Conservation (phyloP, 2,888 invertebrate species). For the Ectobius pallidus region DNA sequence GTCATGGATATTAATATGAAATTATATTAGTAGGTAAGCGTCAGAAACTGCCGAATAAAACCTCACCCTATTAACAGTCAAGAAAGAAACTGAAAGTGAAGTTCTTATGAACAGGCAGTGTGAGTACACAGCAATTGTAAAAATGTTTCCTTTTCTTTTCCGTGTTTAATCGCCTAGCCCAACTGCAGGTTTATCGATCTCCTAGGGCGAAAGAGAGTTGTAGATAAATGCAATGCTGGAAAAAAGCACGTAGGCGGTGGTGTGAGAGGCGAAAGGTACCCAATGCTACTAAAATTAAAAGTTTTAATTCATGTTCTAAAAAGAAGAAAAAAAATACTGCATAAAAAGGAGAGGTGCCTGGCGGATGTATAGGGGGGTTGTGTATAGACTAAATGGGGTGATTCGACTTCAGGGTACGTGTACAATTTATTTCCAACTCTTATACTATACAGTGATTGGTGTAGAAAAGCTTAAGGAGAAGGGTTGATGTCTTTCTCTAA, state of each 20-base stretch:
- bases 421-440: conserved; percentile 15
- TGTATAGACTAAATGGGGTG: background rate
- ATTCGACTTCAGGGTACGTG: conserved; percentile 1
- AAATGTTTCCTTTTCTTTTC: background rate
- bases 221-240: conserved; percentile 13
- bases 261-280: conserved; percentile 16
- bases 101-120: conserved; percentile 1
- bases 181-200: conserved; percentile 25
- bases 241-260: background rate
- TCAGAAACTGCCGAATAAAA: too few species aligned
- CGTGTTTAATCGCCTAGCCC: conserved; percentile 26
- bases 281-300: conserved; percentile 32
- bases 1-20: too few species aligned
- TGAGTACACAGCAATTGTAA: background rate
- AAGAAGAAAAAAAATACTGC: background rate
- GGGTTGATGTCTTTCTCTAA: background rate
- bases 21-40: too few species aligned
- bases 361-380: background rate
- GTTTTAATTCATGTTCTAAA: conserved; percentile 32
- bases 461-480: conserved; percentile 5
- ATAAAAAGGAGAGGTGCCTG: background rate
- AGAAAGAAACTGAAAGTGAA: too few species aligned
- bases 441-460: conserved; percentile 3
- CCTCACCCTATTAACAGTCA: too few species aligned
- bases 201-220: conserved; percentile 2